Base-by-base conservation (phyloP, 2,888 invertebrate species). In the Ischnus inquisitorius region DNA sequence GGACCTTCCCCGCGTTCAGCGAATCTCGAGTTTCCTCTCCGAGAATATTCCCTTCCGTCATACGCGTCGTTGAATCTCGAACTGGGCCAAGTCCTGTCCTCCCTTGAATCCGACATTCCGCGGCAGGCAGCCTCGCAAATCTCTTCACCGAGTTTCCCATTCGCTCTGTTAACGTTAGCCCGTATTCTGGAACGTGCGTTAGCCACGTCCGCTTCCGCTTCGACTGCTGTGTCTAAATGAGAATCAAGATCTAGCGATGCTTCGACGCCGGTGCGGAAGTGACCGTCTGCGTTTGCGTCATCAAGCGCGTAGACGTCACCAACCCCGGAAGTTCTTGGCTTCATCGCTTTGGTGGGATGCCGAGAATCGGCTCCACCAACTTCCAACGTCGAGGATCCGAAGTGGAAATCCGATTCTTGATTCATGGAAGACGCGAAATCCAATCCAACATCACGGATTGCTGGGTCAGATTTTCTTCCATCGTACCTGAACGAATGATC, bases 101-200 rank as follows among this genome's bases (percentile, higher is more conserved):
- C 39, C 41, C 25, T 3, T 22, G 62, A 39, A 64, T 51, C 64
- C 64, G 62, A 28, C 12, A 12, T 34, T 28, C 48, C 46, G 12
- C 10, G 62, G 46, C 48, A 48, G 48, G 28, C 74, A 14, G 74
- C 5, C 46, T 74, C 74, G 10, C 74, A 64, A 34, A 62, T 62
- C 62, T 64, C 46, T 22, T 62, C 19, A 16, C 62, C 46, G 14
- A 19, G 14, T 34, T 48, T 19, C 8, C 14, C 69, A 22, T 46
- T 43, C 25, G 6, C 3, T n/a, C n/a, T 25, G 8, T 16, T 48
- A 68, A 25, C 28, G n/a, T 46, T 41, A 3, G 0, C 46, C 28
- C 3, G 8, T 6, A 34, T 51, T 51, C 48, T 34, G 10, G 69
- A 51, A 3, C 62, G n/a, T 46, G 2, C 28, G 28, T 48, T 25